Evolutionary conservation across 2,888 invertebrate genomes (phyloP), one percentile per base, ranked within the genome.

Genomic region (Lingula anatina): DNA sequence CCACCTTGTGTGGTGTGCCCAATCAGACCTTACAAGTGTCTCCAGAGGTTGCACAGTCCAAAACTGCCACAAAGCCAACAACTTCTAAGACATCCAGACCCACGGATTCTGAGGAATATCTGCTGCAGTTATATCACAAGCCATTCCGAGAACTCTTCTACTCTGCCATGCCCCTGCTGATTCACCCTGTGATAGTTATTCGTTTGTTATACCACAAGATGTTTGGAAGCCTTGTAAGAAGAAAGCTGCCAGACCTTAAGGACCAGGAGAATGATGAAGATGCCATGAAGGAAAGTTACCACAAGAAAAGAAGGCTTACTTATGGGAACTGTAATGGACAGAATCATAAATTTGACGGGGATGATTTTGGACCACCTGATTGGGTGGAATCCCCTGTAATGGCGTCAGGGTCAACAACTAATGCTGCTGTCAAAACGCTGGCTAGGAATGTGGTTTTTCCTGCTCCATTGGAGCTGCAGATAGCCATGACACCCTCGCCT

Each of bases 141-240:
- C 58, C 67, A 5, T 66, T 73, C 50, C 50, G 68, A 15, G 71
- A 72, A 43, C 65, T 66, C 46, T 60, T 75, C 12, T 62, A 75
- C 39, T 65, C 68, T 51, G 68, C 70, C 9, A 73, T 81, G 51
- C 81, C 82, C 2, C 72, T 80, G 56, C 75, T 81, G 9, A 76
- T 82, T 45, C 81, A 81, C 64, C 82, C 83, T 1, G 75, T 82
- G 31, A 80, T 83, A 45, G 71, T 83, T 36, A 68, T 83, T 37
- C 72, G 83, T 23, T 73, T 83, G 42, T 73, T 83, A 27, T 79
- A 81, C 51, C 83, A 83, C 66, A 77, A 81, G 50, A 73, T 83
- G 51, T 79, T 83, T 49, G 81, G 81, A 41, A 80, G 81, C 49
- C 76, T 78, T 79, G 76, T 81, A 35, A 76, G 80, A 9, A 70